Percentiles rank a stretch among this genome's conserved stretches.
Conservation (phyloP, 2,888 invertebrate species). For the Rhimphoctona megacephalus region DNA sequence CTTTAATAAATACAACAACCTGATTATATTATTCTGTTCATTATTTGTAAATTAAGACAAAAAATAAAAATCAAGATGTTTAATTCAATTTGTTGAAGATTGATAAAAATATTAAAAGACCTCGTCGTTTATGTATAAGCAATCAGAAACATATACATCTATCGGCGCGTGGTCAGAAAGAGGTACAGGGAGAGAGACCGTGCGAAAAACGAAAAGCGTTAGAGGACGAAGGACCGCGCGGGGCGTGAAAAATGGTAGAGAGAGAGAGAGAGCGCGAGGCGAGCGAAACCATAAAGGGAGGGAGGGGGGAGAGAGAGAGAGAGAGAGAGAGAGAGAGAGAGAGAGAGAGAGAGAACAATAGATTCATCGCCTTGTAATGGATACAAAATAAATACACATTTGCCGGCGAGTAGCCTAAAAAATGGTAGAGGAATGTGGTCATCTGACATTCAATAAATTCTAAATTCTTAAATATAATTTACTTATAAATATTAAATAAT, state of each 20-base stretch:
- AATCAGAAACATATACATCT: too few relatives aligned
- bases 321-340: neutral
- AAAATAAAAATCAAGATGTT: too few relatives aligned
- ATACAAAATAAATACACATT: too few relatives aligned
- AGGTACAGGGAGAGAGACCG: neutral
- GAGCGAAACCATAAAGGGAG: too few relatives aligned
- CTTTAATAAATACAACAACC: too few relatives aligned
- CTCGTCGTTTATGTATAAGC: too few relatives aligned
- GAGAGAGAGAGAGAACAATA: neutral
- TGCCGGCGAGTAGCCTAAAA: neutral
- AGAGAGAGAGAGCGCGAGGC: too few relatives aligned
- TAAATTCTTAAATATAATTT: neutral
- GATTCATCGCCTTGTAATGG: neutral
- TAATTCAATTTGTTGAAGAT: too few relatives aligned
- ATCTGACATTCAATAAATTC: neutral
- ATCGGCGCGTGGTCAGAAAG: too few relatives aligned
- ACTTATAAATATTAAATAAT: neutral
- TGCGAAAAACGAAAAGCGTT: neutral
- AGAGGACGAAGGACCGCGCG: neutral
- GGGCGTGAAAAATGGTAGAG: neutral
- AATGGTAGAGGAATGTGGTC: neutral
- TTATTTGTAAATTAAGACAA: too few relatives aligned
- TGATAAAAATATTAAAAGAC: too few relatives aligned
- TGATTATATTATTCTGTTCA: too few relatives aligned
- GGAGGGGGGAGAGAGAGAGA: neutral